These are phyloP conservation scores for Anastrepha ludens DNA, from an alignment of 1,140 invertebrate genomes.

Conservation along the genomic window DNA sequence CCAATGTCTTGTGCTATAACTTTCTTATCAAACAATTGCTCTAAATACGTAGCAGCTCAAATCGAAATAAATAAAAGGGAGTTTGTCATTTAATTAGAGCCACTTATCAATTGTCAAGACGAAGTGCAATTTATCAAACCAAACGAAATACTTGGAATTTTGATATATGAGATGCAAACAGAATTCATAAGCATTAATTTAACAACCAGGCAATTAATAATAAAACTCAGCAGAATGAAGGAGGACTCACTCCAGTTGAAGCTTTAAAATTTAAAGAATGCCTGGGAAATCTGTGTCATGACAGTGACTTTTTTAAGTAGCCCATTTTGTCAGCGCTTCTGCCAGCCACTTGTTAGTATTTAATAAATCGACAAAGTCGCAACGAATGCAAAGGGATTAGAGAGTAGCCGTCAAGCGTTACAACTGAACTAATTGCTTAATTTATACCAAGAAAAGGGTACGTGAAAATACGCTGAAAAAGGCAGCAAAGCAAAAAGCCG, in stretches of 20 bases:
- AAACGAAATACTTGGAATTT: not conserved
- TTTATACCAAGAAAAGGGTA: not conserved
- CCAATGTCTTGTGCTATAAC: too few species aligned
- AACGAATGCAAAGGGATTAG: slow-evolving; percentile 16
- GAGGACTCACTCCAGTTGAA: not conserved
- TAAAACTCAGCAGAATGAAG: not conserved
- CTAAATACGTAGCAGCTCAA: not conserved
- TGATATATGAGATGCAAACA: too few species aligned
- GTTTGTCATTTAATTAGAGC: not conserved
- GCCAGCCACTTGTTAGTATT: not conserved
- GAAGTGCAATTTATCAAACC: not conserved
- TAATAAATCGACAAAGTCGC: slow-evolving; percentile 18
- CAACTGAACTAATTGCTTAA: slow-evolving; percentile 29
- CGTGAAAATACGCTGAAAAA: not conserved
- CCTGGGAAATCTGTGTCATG: not conserved
- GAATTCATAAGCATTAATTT: not conserved
- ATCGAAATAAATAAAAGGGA: not conserved
- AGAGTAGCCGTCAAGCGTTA: not conserved
- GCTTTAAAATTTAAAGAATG: not conserved
- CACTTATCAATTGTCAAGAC: not conserved
- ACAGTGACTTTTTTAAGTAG: too few species aligned
- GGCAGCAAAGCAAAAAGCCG: not conserved
- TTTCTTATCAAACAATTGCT: too few species aligned
- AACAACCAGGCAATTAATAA: not conserved
- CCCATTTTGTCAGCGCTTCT: too few species aligned